Evolutionary conservation across 2,888 invertebrate species (phyloP).

Genomic region (Leuctra nigra): DNA sequence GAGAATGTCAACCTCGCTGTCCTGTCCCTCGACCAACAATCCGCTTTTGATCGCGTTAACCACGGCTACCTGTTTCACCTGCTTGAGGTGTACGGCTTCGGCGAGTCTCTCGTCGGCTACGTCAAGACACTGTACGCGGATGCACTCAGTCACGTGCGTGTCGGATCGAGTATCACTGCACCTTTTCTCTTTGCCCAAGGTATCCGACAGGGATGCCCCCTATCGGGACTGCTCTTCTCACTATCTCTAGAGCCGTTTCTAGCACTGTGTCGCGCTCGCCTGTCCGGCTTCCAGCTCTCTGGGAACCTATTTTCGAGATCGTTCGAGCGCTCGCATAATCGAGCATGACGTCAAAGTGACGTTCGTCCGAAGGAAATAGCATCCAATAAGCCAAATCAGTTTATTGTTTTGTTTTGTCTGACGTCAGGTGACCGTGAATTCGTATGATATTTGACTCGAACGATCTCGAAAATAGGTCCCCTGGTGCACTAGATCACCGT

Average conservation of each 20-base stretch:
- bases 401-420: too few relatives aligned
- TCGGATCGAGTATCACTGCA: background rate
- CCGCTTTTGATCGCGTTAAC: slow-evolving; percentile 15
- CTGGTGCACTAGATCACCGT: background rate
- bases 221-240: slow-evolving; percentile 4
- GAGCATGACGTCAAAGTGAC: too few relatives aligned
- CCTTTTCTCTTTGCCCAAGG: slow-evolving; percentile 1
- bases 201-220: slow-evolving; percentile 1
- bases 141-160: background rate
- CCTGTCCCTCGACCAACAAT: slow-evolving; percentile 6
- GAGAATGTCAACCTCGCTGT: slow-evolving; percentile 1
- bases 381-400: too few relatives aligned
- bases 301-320: too few relatives aligned
- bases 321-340: too few relatives aligned
- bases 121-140: background rate
- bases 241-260: slow-evolving; percentile 1
- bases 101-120: background rate
- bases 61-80: slow-evolving; percentile 15
- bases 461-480: too few relatives aligned
- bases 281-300: background rate
- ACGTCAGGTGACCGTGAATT: too few relatives aligned
- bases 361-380: too few relatives aligned
- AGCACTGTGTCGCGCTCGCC: background rate
- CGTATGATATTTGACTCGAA: too few relatives aligned
- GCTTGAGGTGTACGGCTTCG: background rate